Conservation (phyloP, 1,140 invertebrate genomes). For the Globodera rostochiensis region DNA sequence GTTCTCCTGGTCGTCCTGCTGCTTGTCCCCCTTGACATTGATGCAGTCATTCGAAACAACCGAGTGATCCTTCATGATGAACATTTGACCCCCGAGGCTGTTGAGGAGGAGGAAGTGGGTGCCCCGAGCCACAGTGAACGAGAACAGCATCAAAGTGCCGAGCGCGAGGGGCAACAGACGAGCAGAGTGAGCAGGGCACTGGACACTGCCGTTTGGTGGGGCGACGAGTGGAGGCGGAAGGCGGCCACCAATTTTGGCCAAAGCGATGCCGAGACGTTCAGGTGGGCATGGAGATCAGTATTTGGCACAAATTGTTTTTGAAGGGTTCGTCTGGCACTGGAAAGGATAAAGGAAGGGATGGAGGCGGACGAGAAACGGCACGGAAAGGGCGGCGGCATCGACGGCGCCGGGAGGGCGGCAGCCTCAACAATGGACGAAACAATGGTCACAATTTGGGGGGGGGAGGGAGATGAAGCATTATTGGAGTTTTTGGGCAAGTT, state of each 20-base stretch:
- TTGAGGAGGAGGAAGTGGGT: not conserved
- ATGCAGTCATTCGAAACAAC: conserved; percentile 27
- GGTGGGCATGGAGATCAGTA: not conserved
- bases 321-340: not conserved
- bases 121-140: not conserved
- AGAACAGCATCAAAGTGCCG: not conserved
- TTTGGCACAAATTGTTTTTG: not conserved
- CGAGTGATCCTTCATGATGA: conserved; percentile 30
- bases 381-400: not conserved
- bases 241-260: conserved; percentile 2
- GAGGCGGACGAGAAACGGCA: not conserved
- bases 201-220: not conserved
- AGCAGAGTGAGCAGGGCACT: not conserved
- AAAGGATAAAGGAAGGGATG: conserved; percentile 4
- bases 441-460: not conserved
- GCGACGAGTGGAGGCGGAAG: not conserved
- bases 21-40: not conserved
- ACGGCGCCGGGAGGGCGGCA: not conserved
- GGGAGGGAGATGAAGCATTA: not conserved
- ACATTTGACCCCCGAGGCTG: conserved; percentile 5
- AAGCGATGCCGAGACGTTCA: not conserved
- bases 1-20: not conserved
- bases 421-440: not conserved
- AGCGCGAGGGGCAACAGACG: not conserved
- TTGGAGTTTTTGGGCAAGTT: conserved; percentile 11